Evolutionary conservation across 2,113 vertebrate species (phyloP), one percentile per base, ranked within the genome.

Genomic region (Egretta garzetta): DNA sequence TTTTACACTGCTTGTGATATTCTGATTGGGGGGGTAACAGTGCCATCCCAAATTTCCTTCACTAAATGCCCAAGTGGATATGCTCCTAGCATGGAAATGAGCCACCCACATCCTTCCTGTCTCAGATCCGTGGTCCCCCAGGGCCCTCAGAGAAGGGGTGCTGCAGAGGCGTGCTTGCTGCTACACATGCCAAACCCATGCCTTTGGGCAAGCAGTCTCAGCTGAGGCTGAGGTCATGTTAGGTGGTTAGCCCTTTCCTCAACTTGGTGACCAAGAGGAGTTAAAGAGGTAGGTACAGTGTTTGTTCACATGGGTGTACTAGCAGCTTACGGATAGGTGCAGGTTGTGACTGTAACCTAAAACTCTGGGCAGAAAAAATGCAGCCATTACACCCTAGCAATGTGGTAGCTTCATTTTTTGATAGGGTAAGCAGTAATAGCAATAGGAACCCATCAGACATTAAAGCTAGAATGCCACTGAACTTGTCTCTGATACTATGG

Each of bases 141-240:
- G 39, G 43, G 23, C 3, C 73, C 1, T 49, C 30, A 4, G 28
- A 80, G 49, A 41, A 55, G 32, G 10, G 23, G 10, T 71, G 56
- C 39, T 39, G 79, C 63, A 80, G 47, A 33, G 56, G 1, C 12
- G 18, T 14, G 5, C 22, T 43, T 22, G 27, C 39, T 37, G 10
- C 59, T 53, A 21, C 66, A 14, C 0, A 1, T 7, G 50, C 13
- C n/a, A 72, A 19, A 12, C 17, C 11, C 2, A 0, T 7, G 4
- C 9, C 55, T 72, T 32, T 18, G 47, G 49, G 32, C 52, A 17
- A 59, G 21, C 39, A 43, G 35, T 1, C 55, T 58, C 86, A 52
- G 43, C 68, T 74, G 81, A 45, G 39, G 43, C 21, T 47, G 19
- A 67, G 56, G 21, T 28, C 47, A 37, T 3, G 2, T 33, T 86